Evolutionary conservation across 92 coral and sea anemone species (phyloP), one percentile per base, ranked within the genome.

Genomic region (Epizoanthus scotinus): DNA sequence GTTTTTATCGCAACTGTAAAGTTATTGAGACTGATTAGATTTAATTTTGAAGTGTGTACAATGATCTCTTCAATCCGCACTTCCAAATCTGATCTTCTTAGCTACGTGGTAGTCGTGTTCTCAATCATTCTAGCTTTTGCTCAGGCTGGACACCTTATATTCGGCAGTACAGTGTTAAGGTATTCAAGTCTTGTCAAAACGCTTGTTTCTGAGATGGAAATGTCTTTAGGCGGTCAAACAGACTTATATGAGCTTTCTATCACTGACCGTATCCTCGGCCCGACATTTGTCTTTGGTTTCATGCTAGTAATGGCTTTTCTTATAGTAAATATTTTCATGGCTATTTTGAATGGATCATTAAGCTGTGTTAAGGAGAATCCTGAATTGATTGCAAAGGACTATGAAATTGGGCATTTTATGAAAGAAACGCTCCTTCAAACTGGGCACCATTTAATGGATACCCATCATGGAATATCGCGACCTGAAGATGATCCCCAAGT

Each of bases 1-100:
- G 80, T 74, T 25, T 58, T 74, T 34, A 29, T 74, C 10, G 80
- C 52, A 34, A 74, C 80, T 56, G 62, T 19, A 36, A 74, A 74
- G 42, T 52, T 74, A 15, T 8, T 74, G 56, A 58, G 13, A 42
- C 67, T 74, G 8, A 50, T 74, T 24, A 67, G 67, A 10, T 74
- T 74, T 10, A 74, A 74, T n/a, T 74, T 58, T 28, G 53, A 34
- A 22, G 62, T 74, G 1, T 56, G 44, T 27, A 10, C 25, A 42
- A 38, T 74, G 54, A 15, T 74, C 6, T 74, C 67, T 6, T 74
- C 80, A 1, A 57, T 57, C 1, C 53, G 67, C 0, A 25, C 38
- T 36, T 12, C 55, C 10, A 74, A 38, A 38, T 42, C 24, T 55
- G 50, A 40, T 58, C 62, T 74, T 31, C 22, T 74, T 31, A 74